Base-by-base conservation (phyloP, 2,888 invertebrate genomes). In the Caenorhabditis sinica region DNA sequence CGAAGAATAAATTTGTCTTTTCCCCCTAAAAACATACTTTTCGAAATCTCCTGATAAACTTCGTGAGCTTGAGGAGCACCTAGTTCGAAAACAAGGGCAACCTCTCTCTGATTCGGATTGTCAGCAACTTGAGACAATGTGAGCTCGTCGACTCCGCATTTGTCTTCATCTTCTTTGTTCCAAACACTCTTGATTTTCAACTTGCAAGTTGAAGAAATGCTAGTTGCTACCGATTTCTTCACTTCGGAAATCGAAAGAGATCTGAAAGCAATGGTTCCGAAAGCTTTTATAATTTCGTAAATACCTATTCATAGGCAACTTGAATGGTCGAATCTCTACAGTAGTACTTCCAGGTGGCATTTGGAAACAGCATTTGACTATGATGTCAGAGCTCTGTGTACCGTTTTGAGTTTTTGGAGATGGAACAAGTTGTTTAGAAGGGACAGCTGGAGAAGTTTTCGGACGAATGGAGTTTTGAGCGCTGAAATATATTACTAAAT, bases 141-240 rank as follows among this genome's bases (percentile, higher is more conserved):
- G 15, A 80, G 72, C 65, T 72, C 58, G n/a, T 80, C 72, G 20
- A 28, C 56, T 9, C 72, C 45, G 30, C 72, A 72, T 45, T 73
- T 80, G 13, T 80, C 80, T 56, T 33, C 36, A 25, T 73, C 80
- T 3, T 65, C 66, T 30, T 58, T 53, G 25, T 49, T 45, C 72
- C 72, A 80, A 17, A 72, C 80, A 17, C 20, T 15, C 25, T 36
- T 56, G 1, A 65, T 66, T 23, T 45, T 73, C 15, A 43, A 40
- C 15, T 66, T 56, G 1, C 53, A 20, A 28, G n/a, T 8, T 15
- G 56, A n/a, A 0, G 69, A 17, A n/a, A 51, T 56, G 6, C n/a
- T 56, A 1, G 56, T 25, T 9, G 56, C 23, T 2, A 56, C 40
- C 15, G 28, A 2, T 11, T 20, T 17, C 36, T 69, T 69, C 17